A percentile compares a stretch with the other conserved stretches of the same genome.
Conservation (phyloP, 2,797 vertebrate species). For the Choloepus didactylus region DNA sequence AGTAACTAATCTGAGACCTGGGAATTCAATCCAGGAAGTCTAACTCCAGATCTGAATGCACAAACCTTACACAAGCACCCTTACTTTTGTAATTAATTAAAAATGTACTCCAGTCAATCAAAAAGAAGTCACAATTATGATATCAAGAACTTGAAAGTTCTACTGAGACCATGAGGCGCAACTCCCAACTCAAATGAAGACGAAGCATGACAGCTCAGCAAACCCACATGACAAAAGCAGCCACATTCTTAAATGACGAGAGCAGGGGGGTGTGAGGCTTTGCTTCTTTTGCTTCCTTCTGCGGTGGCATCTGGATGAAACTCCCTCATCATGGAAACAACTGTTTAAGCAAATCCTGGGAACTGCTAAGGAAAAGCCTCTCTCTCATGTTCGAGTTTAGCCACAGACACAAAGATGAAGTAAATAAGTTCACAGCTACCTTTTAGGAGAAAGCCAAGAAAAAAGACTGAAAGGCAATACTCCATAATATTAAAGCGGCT, state of each 20-base stretch:
- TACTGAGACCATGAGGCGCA: not conserved
- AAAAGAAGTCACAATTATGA: not conserved
- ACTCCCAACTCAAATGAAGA: not conserved
- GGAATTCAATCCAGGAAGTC: not conserved
- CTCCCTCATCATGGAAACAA: not conserved
- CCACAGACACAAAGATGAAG: not conserved
- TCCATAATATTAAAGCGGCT: not conserved
- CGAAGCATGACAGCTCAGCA: not conserved
- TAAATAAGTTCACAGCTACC: not conserved
- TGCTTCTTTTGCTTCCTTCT: not conserved
- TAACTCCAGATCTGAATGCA: not conserved
- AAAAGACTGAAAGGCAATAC: not conserved
- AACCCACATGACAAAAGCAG: not conserved
- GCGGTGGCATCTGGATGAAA: not conserved
- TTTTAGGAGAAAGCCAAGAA: not conserved
- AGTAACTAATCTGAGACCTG: not conserved
- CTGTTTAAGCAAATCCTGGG: not conserved
- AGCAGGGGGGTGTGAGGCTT: not conserved
- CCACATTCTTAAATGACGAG: not conserved
- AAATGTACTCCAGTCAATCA: not conserved
- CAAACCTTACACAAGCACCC: not conserved
- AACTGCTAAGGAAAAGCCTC: constrained; percentile 33
- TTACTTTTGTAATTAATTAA: not conserved
- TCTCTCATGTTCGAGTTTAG: not conserved
- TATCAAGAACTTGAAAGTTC: not conserved